Evolutionary conservation across 1,140 invertebrate species (phyloP).

Genomic region (Pemphigus obesinymphae): DNA sequence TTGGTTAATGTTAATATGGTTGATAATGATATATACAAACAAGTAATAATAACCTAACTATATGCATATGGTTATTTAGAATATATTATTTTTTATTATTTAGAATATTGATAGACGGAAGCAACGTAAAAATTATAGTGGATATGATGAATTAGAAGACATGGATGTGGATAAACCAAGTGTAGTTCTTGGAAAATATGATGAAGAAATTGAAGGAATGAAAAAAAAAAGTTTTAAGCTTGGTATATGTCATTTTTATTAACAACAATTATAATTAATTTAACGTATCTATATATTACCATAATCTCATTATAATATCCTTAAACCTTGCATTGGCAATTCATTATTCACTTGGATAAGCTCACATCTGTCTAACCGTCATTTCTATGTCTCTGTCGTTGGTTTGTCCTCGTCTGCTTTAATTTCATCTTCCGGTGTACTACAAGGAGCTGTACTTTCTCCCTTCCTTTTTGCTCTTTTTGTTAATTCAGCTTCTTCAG

Average conservation of each 20-base stretch:
- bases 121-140: constrained; percentile 72
- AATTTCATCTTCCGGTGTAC: no score
- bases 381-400: no score
- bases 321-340: no score
- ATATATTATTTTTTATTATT: constrained; percentile 39
- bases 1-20: constrained; percentile 94
- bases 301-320: no score
- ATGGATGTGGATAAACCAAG: constrained; percentile 76
- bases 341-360: no score
- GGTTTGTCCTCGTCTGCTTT: no score
- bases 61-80: not conserved
- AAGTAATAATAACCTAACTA: constrained; percentile 53
- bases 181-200: constrained; percentile 81
- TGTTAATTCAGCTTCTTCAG: no score
- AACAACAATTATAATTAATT: not conserved
- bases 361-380: no score
- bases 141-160: constrained; percentile 66
- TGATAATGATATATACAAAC: constrained; percentile 87
- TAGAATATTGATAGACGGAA: constrained; percentile 81
- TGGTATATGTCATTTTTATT: constrained; percentile 53
- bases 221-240: constrained; percentile 76
- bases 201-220: constrained; percentile 85
- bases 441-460: no score
- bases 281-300: no score
- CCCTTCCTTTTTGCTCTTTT: no score